Evolutionary conservation across 1,140 invertebrate species (phyloP), one percentile per base, ranked within the genome.

Genomic region (Apocrypta bakeri): DNA sequence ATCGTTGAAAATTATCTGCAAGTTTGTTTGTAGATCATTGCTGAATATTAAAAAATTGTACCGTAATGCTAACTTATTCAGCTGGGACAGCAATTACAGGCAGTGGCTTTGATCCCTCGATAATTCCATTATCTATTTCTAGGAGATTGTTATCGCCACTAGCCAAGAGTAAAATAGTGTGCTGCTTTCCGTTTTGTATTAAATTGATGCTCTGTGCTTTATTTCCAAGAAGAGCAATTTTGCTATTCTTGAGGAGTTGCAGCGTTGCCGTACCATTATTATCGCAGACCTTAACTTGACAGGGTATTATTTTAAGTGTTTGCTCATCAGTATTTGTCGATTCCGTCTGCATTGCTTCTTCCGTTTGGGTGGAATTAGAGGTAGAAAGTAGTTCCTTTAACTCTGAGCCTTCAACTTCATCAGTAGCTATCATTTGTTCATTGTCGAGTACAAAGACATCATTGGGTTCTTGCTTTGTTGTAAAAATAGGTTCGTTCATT

Each of bases 141-240:
- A 90, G 85, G 64, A 89, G 83, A 84, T 90, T 85, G 87, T 86
- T 75, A 82, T 87, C 82, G 31, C 71, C 85, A 68, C 86, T 88
- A 7, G 88, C 83, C 21, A 91, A 78, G 42, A 92, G 84, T 25
- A 92, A 85, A 80, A 91, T 89, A 2, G 90, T 85, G 68, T 85
- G 89, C 63, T 91, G 89, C 56, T 90, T 90, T 7, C 87, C 89
- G 82, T 88, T 88, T 81, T 90, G 89, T 0, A 89, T 85, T 24
- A 90, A 33, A 84, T 89, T 90, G n/a, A 90, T 84, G 73, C 87
- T 86, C 81, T 89, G 90, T 48, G 87, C 72, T 6, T 88, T 84
- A 68, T 89, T 89, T 40, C 88, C 89, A 21, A 90, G 79, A 0
- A 90, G 66, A 27, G 86, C 87, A 33, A 90, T 86, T 79, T 89